phyloP scores from a whole-genome alignment of 2,888 invertebrate genomes.

The Mesoligia furuncula region DNA sequence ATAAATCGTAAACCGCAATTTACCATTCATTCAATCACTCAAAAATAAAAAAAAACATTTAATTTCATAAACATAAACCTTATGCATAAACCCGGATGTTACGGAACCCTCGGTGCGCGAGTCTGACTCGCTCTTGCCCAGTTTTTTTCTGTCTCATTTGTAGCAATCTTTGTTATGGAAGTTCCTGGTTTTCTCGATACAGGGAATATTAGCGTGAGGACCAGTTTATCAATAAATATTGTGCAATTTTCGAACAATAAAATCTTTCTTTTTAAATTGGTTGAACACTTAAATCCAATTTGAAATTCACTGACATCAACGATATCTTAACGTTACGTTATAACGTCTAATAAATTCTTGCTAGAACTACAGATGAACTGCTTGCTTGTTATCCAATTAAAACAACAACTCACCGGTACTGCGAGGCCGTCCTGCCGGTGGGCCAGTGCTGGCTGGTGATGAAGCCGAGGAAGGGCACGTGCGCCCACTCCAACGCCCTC shows the following conservation, averaged over 20 bases:
- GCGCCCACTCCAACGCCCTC: conserved; percentile 80
- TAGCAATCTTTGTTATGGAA: neutral
- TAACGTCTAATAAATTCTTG: neutral
- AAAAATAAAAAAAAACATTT: too few species aligned
- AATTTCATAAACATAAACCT: too few species aligned
- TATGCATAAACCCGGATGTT: too few species aligned
- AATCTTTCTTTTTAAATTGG: neutral
- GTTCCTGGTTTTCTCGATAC: neutral
- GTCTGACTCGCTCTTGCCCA: too few species aligned
- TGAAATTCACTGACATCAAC: neutral
- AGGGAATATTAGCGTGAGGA: neutral
- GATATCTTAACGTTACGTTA: neutral
- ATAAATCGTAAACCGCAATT: too few species aligned
- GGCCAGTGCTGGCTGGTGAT: conserved; percentile 92
- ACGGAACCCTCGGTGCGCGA: too few species aligned
- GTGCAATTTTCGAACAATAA: neutral
- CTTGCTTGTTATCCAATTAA: neutral
- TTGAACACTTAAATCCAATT: neutral
- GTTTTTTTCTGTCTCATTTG: neutral
- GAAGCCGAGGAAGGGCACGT: conserved; percentile 91
- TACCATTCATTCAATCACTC: too few species aligned
- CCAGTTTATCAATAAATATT: neutral
- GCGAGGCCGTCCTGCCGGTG: conserved; percentile 88
- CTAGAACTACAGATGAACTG: neutral
- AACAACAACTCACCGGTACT: conserved; percentile 79